These are phyloP conservation scores for Drosophila testacea DNA, from an alignment of 2,888 invertebrate species.

Conservation along the genomic window DNA sequence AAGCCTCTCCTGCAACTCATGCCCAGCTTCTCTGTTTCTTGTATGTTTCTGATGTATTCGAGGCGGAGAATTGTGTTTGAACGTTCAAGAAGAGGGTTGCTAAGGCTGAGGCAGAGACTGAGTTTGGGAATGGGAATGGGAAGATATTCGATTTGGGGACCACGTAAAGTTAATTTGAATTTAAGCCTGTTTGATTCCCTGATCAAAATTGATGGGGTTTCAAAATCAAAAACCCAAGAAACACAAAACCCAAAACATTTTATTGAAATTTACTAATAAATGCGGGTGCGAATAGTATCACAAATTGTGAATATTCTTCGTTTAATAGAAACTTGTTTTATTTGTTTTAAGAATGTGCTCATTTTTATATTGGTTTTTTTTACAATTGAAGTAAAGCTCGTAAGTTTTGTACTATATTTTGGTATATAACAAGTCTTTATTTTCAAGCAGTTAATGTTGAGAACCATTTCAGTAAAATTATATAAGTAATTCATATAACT, in stretches of 20 bases:
- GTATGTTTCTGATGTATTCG: constrained; percentile 6
- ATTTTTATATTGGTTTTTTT: too few relatives aligned
- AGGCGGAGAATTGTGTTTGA: constrained; percentile 1
- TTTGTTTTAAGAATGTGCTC: too few relatives aligned
- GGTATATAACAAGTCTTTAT: too few relatives aligned
- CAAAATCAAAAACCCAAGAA: constrained; percentile 40
- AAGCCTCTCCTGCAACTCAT: constrained; percentile 41
- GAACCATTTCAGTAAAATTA: too few relatives aligned
- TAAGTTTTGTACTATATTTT: too few relatives aligned
- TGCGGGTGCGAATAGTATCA: constrained; percentile 8
- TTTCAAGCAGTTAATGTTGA: too few relatives aligned
- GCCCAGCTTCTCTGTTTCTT: constrained; percentile 12
- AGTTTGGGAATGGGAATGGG: not conserved
- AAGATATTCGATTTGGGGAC: constrained; percentile 22
- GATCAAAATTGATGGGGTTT: constrained; percentile 50
- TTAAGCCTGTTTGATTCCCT: constrained; percentile 51
- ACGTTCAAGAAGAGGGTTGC: constrained; percentile 8
- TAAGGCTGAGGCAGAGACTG: not conserved
- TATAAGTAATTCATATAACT: too few relatives aligned
- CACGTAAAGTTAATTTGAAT: constrained; percentile 50
- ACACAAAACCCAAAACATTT: constrained; percentile 11
- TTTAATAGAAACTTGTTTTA: not conserved
- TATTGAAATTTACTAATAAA: constrained; percentile 23
- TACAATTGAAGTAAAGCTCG: too few relatives aligned
- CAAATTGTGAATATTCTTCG: not conserved